These are phyloP conservation scores for Latrodectus elegans DNA, from an alignment of 2,888 invertebrate species.

Conservation along the genomic window DNA sequence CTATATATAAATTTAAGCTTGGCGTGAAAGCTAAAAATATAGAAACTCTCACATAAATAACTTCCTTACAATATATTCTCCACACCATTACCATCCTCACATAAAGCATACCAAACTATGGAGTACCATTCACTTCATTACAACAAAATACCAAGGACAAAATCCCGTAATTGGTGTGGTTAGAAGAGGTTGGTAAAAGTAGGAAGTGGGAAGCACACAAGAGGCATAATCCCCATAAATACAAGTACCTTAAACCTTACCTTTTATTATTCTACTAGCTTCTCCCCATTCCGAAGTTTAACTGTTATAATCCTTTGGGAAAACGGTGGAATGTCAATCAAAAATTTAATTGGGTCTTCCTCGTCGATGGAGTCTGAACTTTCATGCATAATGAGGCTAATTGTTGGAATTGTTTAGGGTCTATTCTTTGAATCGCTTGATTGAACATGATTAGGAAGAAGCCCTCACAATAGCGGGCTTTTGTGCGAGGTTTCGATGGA, in stretches of 20 bases:
- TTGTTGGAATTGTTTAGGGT: slow-evolving; percentile 13
- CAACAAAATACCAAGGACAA: not conserved
- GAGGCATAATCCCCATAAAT: not conserved
- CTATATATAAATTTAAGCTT: no score
- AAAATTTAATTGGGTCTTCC: slow-evolving; percentile 51
- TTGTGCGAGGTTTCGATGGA: not conserved
- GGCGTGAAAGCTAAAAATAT: no score
- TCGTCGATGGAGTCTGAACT: slow-evolving; percentile 12
- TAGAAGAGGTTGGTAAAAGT: not conserved
- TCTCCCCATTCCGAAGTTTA: not conserved
- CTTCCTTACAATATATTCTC: no score
- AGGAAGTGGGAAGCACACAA: not conserved
- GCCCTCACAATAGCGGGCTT: not conserved
- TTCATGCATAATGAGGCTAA: slow-evolving; percentile 39
- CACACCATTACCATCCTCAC: no score
- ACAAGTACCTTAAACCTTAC: not conserved
- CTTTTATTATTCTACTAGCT: not conserved
- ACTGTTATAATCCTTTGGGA: slow-evolving; percentile 41
- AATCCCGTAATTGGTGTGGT: not conserved
- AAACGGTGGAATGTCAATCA: slow-evolving; percentile 28
- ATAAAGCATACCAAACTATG: no score
- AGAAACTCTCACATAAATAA: no score
- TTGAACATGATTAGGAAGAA: slow-evolving; percentile 8
- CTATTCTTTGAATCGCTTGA: slow-evolving; percentile 20
- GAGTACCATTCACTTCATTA: not conserved